Conservation (phyloP, 2,113 vertebrate species). For the Synodontis membranacea region DNA sequence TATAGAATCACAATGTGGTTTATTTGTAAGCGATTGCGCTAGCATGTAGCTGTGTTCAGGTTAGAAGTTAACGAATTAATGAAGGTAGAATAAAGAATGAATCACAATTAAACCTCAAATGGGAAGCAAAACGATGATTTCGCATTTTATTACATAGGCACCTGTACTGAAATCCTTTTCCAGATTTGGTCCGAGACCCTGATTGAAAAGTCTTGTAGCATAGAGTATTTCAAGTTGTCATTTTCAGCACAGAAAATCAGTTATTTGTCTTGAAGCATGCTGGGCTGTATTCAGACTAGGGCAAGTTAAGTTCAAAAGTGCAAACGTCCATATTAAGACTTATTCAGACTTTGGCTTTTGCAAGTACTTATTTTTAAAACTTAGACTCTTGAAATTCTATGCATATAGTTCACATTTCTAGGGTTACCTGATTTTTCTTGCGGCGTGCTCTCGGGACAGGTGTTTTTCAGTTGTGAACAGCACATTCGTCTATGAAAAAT, state of each 20-base stretch:
- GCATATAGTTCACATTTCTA: not conserved
- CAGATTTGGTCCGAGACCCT: not conserved
- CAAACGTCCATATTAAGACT: not conserved
- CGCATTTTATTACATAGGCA: not conserved
- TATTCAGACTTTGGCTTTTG: not conserved
- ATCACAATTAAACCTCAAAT: not conserved
- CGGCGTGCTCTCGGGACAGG: not conserved
- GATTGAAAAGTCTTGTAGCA: too few species aligned
- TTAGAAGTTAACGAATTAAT: not conserved
- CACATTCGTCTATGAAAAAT: not conserved
- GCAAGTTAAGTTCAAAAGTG: too few species aligned
- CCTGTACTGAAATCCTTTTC: not conserved
- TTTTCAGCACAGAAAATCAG: too few species aligned
- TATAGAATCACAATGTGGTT: too few species aligned
- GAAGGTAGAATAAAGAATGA: not conserved
- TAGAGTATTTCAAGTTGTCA: too few species aligned
- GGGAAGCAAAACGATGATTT: not conserved
- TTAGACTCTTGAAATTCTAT: not conserved
- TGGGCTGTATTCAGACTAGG: too few species aligned
- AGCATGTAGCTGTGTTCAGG: not conserved
- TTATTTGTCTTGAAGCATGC: too few species aligned
- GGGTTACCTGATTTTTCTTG: not conserved
- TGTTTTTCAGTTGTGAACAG: not conserved
- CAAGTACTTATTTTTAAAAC: not conserved
- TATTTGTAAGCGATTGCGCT: not conserved